Evolutionary conservation across 2,888 invertebrate genomes (phyloP), one percentile per base, ranked within the genome.

Genomic region (Ophion costatus): DNA sequence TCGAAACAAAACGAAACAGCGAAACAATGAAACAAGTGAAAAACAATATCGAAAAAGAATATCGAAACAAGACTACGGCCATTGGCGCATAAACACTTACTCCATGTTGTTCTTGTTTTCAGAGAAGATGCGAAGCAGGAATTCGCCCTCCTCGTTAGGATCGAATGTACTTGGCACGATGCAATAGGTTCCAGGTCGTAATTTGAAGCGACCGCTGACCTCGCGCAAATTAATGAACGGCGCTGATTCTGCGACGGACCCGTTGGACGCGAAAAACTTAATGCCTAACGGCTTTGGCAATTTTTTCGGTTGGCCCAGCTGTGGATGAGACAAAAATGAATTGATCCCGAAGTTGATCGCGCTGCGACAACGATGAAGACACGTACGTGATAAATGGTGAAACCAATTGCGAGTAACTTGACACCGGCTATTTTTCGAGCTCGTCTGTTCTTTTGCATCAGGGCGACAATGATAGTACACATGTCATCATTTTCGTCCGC

Each of bases 111-210:
- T 98, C 92, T 95, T 95, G 91, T n/a, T n/a, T n/a, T n/a, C n/a
- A n/a, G n/a, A n/a, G n/a, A n/a, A n/a, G n/a, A n/a, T n/a, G n/a
- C n/a, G 95, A 77, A 99, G 95, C 87, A 99, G 95, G 94, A 99
- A 99, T 94, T 99, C 98, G 42, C 98, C 99, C 91, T 99, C 98
- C 92, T 99, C 98, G 88, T 98, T 97, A 0, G 99, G 98, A 88
- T 99, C 99, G 94, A 98, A 99, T 0, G 99, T 99, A 80, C 98
- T 98, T 2, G 99, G 99, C 77, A 99, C 96, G 90, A 99, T 98
- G 90, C 98, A 97, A 94, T 99, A 99, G 22, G 96, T 96, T 42
- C 99, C 99, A 0, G 98, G 98, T 1, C 98, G 98, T 79, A 99
- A 95, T 93, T 98, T 98, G 94, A 99, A 99, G 38, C 99, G 97